Base-by-base conservation (phyloP, 2,888 invertebrate genomes). In the Philereme vetulata region DNA sequence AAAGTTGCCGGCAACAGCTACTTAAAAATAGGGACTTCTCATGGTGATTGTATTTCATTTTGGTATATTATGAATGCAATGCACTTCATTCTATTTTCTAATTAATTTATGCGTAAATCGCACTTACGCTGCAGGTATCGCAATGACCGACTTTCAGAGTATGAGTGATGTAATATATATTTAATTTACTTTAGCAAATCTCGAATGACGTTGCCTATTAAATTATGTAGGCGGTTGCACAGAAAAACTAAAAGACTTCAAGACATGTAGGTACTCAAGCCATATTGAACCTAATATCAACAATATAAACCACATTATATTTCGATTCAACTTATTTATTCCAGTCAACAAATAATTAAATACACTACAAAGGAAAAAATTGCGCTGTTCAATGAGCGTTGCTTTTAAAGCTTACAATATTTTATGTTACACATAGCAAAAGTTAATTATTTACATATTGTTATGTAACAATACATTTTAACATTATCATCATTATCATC, bases 331-430 rank as follows among this genome's bases (percentile, higher is more conserved):
- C 38, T 62, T 42, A 42, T 65, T 58, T 62, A 65, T 53, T 65
- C 60, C 60, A 47, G 56, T 62, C 56, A 55, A 48, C 55, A 57
- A 62, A 54, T 51, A 55, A 58, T 49, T 4, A 57, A 57, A 57
- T 51, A 34, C 1, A 21, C 50, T 53, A 61, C 36, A 55, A 52
- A 56, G 6, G 2, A 21, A 40, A 50, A 45, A 65, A 47, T 63
- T 59, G 57, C 59, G 50, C 61, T 55, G 38, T 50, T 36, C 7
- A 42, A 48, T 63, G 58, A 63, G 61, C 59, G 43, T 63, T 32
- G 43, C 45, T 57, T 57, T 40, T 36, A n/a, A 56, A 55, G 55
- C 54, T 35, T 48, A 33, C 42, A 36, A 52, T 40, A 52, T 52
- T 36, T 5, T 54, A 32, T 32, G 32, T 45, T 7, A 8, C 21